Percentiles rank a stretch among this genome's conserved stretches.
Conservation (phyloP, 2,888 invertebrate genomes). For the Drosophila anomelani region DNA sequence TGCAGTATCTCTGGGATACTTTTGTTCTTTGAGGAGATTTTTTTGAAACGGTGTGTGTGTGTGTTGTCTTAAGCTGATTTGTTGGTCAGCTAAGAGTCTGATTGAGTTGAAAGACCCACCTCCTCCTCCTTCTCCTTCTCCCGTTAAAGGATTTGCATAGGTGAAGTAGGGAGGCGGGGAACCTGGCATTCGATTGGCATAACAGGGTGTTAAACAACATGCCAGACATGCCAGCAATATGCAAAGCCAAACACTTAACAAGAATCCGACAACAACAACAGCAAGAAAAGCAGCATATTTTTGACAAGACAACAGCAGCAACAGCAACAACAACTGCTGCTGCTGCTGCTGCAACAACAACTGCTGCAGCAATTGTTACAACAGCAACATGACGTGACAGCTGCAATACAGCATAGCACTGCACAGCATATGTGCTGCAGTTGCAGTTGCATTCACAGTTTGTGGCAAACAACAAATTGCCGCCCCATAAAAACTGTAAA, state of each 20-base stretch:
- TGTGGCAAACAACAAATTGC: constrained; percentile 57
- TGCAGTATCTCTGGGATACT: constrained; percentile 6
- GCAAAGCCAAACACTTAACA: constrained; percentile 73
- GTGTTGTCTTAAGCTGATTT: constrained; percentile 79
- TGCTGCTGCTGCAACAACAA: constrained; percentile 4
- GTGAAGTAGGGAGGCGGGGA: not conserved
- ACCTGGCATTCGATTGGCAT: constrained; percentile 30
- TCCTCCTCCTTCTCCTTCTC: not conserved
- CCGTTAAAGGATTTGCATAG: not conserved
- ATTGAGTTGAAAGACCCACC: constrained; percentile 32
- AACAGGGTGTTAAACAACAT: constrained; percentile 69
- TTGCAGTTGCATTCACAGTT: constrained; percentile 6
- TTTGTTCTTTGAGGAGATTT: constrained; percentile 20
- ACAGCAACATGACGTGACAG: constrained; percentile 67
- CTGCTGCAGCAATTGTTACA: constrained; percentile 33
- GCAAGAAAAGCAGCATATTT: constrained; percentile 58
- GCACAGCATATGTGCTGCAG: constrained; percentile 41
- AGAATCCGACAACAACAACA: constrained; percentile 39
- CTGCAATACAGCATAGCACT: constrained; percentile 55
- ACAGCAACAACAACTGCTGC: constrained; percentile 11
- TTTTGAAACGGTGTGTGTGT: constrained; percentile 5
- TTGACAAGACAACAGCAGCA: constrained; percentile 58
- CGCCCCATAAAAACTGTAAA: constrained; percentile 60
- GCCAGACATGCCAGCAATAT: constrained; percentile 62
- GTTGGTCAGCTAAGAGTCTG: constrained; percentile 60